Conservation (phyloP, 1,140 invertebrate genomes). For the Lepidostoma basale region DNA sequence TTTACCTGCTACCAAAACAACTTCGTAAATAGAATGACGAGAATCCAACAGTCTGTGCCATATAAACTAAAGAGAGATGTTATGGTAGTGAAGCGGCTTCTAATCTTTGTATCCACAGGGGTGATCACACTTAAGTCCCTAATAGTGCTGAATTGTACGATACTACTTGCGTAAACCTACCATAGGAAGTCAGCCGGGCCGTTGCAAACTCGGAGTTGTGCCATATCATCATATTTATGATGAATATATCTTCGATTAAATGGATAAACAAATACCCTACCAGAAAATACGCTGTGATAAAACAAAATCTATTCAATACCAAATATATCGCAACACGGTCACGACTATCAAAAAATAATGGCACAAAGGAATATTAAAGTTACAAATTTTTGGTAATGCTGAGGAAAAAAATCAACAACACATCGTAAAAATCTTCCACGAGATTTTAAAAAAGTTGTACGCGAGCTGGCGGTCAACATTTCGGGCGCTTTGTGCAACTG, state of each 20-base stretch:
- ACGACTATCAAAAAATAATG: not conserved
- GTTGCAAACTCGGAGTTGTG: constrained; percentile 21
- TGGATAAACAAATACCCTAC: not conserved
- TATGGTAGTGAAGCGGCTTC: not conserved
- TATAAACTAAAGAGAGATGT: too few species aligned
- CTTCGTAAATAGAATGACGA: too few species aligned
- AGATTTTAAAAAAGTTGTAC: too few species aligned
- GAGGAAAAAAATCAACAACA: constrained; percentile 3
- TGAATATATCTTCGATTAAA: not conserved
- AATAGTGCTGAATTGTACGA: constrained; percentile 22
- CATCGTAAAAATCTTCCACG: not conserved
- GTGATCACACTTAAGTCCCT: constrained; percentile 1
- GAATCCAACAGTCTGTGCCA: too few species aligned
- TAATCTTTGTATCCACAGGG: constrained; percentile 9
- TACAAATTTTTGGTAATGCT: constrained; percentile 7
- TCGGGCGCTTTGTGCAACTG: too few species aligned
- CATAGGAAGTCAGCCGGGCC: constrained; percentile 13
- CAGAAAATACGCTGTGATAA: too few species aligned
- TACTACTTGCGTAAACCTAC: constrained; percentile 7
- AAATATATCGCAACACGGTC: not conserved
- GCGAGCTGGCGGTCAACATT: too few species aligned
- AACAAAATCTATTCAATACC: not conserved
- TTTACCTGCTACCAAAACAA: too few species aligned
- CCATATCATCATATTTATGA: not conserved
- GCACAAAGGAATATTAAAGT: not conserved